Evolutionary conservation across 2,888 invertebrate genomes (phyloP).

Genomic region (Escarpia spicata): DNA sequence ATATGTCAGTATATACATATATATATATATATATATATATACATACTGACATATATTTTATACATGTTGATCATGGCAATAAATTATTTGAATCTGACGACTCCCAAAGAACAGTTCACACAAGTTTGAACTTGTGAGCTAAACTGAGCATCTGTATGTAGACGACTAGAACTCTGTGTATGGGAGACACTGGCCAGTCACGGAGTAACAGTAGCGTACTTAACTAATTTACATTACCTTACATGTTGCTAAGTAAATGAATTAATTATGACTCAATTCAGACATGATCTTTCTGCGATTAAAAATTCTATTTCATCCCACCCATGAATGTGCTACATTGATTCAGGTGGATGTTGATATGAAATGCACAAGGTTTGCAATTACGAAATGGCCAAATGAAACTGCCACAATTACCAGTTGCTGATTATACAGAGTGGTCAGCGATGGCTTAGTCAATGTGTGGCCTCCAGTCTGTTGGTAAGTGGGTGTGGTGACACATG

Average conservation of each 20-base stretch:
- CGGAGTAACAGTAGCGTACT: background rate
- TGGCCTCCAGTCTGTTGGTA: background rate
- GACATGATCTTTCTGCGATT: background rate
- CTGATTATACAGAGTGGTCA: background rate
- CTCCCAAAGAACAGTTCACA: background rate
- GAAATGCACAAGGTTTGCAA: background rate
- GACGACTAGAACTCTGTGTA: background rate
- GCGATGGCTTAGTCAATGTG: background rate
- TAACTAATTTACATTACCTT: background rate
- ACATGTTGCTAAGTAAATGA: background rate
- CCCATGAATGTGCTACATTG: background rate
- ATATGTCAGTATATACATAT: background rate
- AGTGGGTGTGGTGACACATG: background rate
- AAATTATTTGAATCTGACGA: too few relatives aligned
- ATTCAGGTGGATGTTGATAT: background rate
- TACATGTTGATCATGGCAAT: too few relatives aligned
- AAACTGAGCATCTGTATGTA: background rate
- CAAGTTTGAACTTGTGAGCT: background rate
- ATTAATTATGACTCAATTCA: background rate
- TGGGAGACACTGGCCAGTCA: background rate
- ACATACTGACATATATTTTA: background rate
- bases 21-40: background rate
- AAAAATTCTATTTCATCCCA: background rate
- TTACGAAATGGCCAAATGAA: background rate
- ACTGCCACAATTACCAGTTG: background rate